Base-by-base conservation (phyloP, 2,888 invertebrate genomes). In the Stenolophus ochropezus region DNA sequence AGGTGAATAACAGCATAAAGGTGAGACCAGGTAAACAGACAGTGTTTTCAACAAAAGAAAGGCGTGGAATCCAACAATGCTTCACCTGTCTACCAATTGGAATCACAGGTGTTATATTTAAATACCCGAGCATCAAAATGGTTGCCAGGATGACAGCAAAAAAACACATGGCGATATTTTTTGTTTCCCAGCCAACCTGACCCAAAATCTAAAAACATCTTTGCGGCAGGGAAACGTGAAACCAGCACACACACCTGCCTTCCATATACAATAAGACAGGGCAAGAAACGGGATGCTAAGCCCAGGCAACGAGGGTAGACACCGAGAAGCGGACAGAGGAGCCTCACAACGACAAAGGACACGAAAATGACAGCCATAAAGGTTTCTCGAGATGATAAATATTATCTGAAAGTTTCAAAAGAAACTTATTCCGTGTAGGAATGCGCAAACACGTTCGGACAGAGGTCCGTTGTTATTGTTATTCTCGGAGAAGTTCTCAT, bases 341-440 rank as follows among this genome's bases (percentile, higher is more conserved):
- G 69, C 78, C 65, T n/a, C 14, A 49, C 20, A 53, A 77, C 61
- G 73, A 73, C 82, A 78, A 82, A 81, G 65, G 81, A 81, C 81
- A 81, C 58, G 75, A 81, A 74, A 81, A 81, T 81, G 81, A 81
- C 81, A 81, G 75, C 81, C 81, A 81, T 81, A 81, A 81, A 81
- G 81, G 81, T 81, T 81, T 81, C 81, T 81, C 25, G 75, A 82
- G 84, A 87, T 85, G 86, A 87, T 87, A 88, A 87, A 88, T 88
- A 88, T 87, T 87, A 87, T 87, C 87, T 86, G 86, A 88, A 87
- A 88, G 85, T 87, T 87, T 86, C 83, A 83, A 84, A 85, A 85
- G 84, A 84, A 85, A 86, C 85, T 85, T 86, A 85, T 86, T 85
- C 85, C 85, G 85, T 86, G 87, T 87, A 87, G 87, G 87, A 87